These are phyloP conservation scores for Probosciger aterrimus DNA, from an alignment of 2,113 vertebrate genomes.

Conservation along the genomic window DNA sequence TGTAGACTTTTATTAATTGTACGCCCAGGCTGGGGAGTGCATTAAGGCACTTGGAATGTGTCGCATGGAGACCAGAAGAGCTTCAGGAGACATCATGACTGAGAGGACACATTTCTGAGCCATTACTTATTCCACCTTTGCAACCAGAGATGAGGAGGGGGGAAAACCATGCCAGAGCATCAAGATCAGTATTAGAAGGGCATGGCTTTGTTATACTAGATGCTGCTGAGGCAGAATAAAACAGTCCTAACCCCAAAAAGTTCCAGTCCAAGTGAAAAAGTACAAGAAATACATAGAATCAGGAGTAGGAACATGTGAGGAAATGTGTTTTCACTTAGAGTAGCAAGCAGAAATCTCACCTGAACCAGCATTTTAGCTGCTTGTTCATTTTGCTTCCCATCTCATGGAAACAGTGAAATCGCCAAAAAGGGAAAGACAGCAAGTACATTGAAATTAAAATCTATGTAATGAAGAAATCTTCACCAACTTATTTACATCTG, in stretches of 20 bases:
- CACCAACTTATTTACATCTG: not conserved
- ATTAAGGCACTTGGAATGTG: constrained; percentile 13
- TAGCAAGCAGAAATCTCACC: not conserved
- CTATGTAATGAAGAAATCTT: not conserved
- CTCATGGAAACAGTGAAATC: not conserved
- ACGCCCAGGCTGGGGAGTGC: not conserved
- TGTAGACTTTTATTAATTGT: constrained; percentile 20
- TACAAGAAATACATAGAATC: not conserved
- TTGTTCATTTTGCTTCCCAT: not conserved
- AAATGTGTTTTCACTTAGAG: accelerated
- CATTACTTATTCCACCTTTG: not conserved
- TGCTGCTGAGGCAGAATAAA: not conserved
- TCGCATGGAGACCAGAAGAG: not conserved
- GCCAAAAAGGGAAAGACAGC: not conserved
- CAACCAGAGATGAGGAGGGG: not conserved
- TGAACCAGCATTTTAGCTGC: accelerated
- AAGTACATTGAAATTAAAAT: not conserved
- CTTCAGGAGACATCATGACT: not conserved
- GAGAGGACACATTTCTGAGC: constrained; percentile 15
- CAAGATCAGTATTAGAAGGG: not conserved
- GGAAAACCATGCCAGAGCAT: not conserved
- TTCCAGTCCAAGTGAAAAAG: not conserved
- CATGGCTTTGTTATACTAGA: accelerated
- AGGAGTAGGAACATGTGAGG: not conserved
- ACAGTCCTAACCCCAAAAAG: not conserved